These are phyloP conservation scores for Hypsibius dujardini DNA, from an alignment of 1,140 invertebrate genomes.

Conservation along the genomic window DNA sequence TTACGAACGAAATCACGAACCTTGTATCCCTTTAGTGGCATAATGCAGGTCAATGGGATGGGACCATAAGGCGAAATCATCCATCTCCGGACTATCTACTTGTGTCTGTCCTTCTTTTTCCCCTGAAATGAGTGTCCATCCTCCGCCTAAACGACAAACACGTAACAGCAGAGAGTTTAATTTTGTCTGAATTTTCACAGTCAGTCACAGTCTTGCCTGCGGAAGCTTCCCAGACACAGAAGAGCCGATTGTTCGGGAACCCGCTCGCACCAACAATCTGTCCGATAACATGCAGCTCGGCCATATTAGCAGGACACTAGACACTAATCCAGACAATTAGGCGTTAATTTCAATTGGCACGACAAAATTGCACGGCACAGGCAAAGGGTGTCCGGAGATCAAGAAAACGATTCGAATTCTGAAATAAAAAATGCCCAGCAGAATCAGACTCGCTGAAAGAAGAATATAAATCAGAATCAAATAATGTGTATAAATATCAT, in stretches of 20 bases:
- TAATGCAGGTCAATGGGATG: slow-evolving; percentile 72
- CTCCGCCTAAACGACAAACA: slow-evolving; percentile 41
- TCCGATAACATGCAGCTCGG: slow-evolving; percentile 72
- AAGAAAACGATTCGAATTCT: too few species aligned
- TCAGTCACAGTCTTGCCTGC: slow-evolving; percentile 43
- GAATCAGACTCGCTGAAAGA: too few species aligned
- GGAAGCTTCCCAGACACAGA: slow-evolving; percentile 72
- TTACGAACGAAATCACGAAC: slow-evolving; percentile 28
- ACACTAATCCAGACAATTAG: too few species aligned
- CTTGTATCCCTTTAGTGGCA: slow-evolving; percentile 59
- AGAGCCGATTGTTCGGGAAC: slow-evolving; percentile 54
- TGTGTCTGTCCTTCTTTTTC: slow-evolving; percentile 61
- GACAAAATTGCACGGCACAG: too few species aligned
- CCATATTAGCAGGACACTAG: slow-evolving; percentile 41
- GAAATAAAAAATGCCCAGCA: too few species aligned
- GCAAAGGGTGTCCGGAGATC: too few species aligned
- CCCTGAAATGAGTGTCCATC: slow-evolving; percentile 60
- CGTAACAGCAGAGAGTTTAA: slow-evolving; percentile 17
- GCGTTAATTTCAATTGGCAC: too few species aligned
- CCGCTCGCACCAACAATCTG: slow-evolving; percentile 53
- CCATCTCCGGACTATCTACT: slow-evolving; percentile 51
- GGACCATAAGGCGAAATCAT: slow-evolving; percentile 49
- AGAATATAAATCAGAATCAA: too few species aligned
- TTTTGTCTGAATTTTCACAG: slow-evolving; percentile 19
- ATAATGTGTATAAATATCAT: too few species aligned